Base-by-base conservation (phyloP, 2,113 vertebrate genomes). In the Brienomyrus brachyistius region DNA sequence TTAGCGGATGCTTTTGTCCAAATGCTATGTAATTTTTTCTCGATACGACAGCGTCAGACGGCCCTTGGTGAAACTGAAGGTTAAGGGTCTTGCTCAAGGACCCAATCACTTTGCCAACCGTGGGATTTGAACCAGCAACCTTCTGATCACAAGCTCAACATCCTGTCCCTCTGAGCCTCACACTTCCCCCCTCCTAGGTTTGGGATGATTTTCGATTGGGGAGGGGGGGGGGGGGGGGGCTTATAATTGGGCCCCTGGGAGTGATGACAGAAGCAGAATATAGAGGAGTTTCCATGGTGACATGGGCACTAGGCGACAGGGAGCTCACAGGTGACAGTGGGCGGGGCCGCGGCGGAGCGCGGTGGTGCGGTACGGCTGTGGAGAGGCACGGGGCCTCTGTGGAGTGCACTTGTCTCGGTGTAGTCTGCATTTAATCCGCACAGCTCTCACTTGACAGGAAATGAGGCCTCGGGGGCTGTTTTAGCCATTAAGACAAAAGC, bases 401-500 rank as follows among this genome's bases (percentile, higher is more conserved):
- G 11, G 19, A 62, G 86, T 47, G 27, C 35, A 45, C 86, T 43
- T 62, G 52, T 43, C 40, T 88, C 19, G 10, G 31, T 19, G 35
- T 23, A 5, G 54, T 40, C 35, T 43, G 56, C 6, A 13, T 62
- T 88, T 11, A 45, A 27, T 62, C 35, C 4, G 21, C 87, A 23
- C 35, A 19, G 35, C 54, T 59, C 87, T 88, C 87, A 40, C 31
- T 66, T 35, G 9, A 40, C 50, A 88, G 54, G 52, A 45, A 59
- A 88, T 88, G 40, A 88, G 50, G 5, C 11, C 56, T 35, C 1
- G 15, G 50, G 82, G 48, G 50, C 88, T 90, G 88, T 88, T 87
- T 86, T 89, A 89, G 86, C 88, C 15, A 52, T 91, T 88, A 88
- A 70, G 47, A 80, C 87, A 86, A 82, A 90, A 92, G 52, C 74